phyloP scores from a whole-genome alignment of 2,113 vertebrate species.

The Neotoma lepida region DNA sequence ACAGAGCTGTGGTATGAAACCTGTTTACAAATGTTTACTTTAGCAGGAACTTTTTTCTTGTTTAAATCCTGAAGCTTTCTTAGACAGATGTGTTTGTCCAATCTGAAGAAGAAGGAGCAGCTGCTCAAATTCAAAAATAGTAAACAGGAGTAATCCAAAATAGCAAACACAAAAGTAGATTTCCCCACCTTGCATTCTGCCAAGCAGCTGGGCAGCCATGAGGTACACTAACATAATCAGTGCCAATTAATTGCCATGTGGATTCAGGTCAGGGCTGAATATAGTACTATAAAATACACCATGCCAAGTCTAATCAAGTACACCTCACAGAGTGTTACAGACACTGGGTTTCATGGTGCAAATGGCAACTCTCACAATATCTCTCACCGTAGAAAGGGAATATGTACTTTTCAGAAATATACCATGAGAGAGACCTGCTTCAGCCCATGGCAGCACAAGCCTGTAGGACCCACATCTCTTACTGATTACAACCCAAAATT shows the following conservation, averaged over 20 bases:
- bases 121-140: slow-evolving; percentile 71
- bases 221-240: slow-evolving; percentile 30
- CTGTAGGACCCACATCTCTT: not conserved
- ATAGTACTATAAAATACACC: not conserved
- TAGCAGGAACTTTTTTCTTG: not conserved
- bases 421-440: fast-evolving
- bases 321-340: not conserved
- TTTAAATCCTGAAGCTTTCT: slow-evolving; percentile 66
- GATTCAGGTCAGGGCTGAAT: slow-evolving; percentile 25
- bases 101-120: slow-evolving; percentile 59
- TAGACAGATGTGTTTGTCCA: slow-evolving; percentile 75
- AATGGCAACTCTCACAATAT: not conserved
- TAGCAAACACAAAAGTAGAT: slow-evolving; percentile 46
- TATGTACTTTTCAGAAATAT: fast-evolving
- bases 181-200: slow-evolving; percentile 10
- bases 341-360: not conserved
- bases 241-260: slow-evolving; percentile 2
- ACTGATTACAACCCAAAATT: not conserved
- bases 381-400: not conserved
- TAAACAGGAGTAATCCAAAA: slow-evolving; percentile 34
- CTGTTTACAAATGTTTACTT: slow-evolving; percentile 55
- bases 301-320: not conserved
- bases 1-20: not conserved
- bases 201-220: slow-evolving; percentile 70
- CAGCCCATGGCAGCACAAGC: too few species aligned